These are phyloP conservation scores for Sakesphorus luctuosus DNA, from an alignment of 2,113 vertebrate species.

Conservation along the genomic window DNA sequence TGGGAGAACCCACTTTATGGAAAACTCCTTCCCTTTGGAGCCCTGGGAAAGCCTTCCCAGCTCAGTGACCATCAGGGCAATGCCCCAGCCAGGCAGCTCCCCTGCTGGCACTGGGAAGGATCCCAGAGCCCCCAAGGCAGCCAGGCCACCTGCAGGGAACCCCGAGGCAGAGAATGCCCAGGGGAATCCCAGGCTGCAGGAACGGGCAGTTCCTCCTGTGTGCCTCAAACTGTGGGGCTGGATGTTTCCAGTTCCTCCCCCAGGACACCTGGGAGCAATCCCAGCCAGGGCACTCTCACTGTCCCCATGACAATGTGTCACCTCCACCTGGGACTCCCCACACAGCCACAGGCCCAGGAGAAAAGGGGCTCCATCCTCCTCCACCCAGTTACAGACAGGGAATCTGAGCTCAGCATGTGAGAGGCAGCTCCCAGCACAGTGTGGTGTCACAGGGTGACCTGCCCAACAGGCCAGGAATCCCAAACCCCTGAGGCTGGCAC, in stretches of 20 bases:
- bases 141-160: background rate
- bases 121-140: background rate
- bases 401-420: background rate
- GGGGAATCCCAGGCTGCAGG: accelerated
- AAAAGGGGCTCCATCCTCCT: background rate
- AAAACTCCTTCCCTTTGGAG: background rate
- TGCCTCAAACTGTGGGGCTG: background rate
- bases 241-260: background rate
- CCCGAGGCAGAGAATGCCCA: background rate
- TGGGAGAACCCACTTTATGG: accelerated
- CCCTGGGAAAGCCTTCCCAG: background rate
- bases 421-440: background rate
- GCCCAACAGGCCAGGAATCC: accelerated
- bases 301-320: accelerated
- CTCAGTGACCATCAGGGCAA: accelerated
- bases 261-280: accelerated
- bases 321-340: accelerated
- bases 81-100: accelerated
- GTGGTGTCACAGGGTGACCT: background rate
- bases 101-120: background rate
- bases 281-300: background rate
- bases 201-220: background rate
- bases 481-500: accelerated
- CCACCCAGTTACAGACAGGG: background rate
- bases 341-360: background rate